phyloP scores from a whole-genome alignment of 2,113 vertebrate species.

The Vanacampus margaritifer region DNA sequence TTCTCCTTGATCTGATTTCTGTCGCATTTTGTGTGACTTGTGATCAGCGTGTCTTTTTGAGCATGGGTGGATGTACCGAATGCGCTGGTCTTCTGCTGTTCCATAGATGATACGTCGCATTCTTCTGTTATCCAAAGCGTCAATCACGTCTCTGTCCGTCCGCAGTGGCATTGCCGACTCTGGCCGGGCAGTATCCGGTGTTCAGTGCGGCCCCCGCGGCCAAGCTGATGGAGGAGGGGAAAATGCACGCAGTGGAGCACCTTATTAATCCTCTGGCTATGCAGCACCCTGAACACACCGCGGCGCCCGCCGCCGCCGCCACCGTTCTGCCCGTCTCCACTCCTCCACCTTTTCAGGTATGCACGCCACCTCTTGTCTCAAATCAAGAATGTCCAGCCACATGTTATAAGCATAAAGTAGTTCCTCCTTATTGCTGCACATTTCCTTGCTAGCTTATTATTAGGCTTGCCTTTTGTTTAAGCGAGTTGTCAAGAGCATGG shows the following conservation, averaged over 20 bases:
- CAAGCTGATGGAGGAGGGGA: constrained; percentile 94
- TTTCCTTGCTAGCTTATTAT: too few species aligned
- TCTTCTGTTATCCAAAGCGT: constrained; percentile 33
- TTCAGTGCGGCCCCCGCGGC: constrained; percentile 81
- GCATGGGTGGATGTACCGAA: constrained; percentile 22
- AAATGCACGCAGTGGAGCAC: constrained; percentile 90
- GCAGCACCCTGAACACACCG: constrained; percentile 81
- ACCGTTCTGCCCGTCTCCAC: constrained; percentile 90
- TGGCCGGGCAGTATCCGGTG: constrained; percentile 89
- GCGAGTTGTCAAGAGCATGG: background rate
- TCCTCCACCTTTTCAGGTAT: constrained; percentile 93
- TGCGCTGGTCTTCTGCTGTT: constrained; percentile 1
- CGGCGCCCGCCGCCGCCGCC: constrained; percentile 47
- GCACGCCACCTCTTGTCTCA: background rate
- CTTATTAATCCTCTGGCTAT: constrained; percentile 90
- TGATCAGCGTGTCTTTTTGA: constrained; percentile 16
- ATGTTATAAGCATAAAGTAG: background rate
- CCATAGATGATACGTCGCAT: background rate
- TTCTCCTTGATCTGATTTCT: background rate
- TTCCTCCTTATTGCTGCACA: background rate
- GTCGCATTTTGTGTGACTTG: background rate
- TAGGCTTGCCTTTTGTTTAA: background rate
- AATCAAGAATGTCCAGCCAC: background rate
- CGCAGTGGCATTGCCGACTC: constrained; percentile 85
- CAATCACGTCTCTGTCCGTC: constrained; percentile 40